Evolutionary conservation across 2,797 vertebrate species (phyloP), one percentile per base, ranked within the genome.

Genomic region (Geotrypetes seraphini): DNA sequence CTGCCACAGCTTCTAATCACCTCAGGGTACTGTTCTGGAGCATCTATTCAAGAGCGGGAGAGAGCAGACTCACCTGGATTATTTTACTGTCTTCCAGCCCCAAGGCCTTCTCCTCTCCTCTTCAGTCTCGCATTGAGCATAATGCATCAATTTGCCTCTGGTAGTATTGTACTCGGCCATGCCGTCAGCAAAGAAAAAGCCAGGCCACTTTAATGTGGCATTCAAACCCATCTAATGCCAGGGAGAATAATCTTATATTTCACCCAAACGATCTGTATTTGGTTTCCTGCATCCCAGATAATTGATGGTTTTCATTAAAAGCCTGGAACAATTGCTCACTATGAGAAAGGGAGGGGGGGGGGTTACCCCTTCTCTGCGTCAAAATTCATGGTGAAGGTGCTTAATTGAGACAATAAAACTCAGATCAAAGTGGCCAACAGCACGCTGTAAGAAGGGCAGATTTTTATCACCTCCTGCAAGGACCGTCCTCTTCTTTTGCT

Each of bases 401-500:
- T 66, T 42, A 61, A 43, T 28, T 5, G 37, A 31, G 44, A 43
- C 26, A 57, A 48, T 51, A 16, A 37, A 33, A 46, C 45, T 52
- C 47, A 59, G 63, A 69, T 76, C 72, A 78, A 79, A 79, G 75
- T 49, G 64, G 52, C 60, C 45, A 46, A 54, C 50, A 48, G 60
- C 49, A 53, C 35, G 50, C 39, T 30, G 16, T 12, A 15, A 53
- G 55, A 52, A 45, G 35, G 53, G 22, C 19, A 42, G 43, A 32
- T 43, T 58, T 57, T 43, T 27, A 17, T 43, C 31, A 2, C 7
- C 22, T 53, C 47, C 30, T 57, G 39, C 46, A 51, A 63, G 53
- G 50, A 52, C 44, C 29, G 18, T 14, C 28, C 33, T 53, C n/a
- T 28, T 60, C 42, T 60, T 47, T 30, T 36, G 34, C 36, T 61